Percentiles rank a stretch among this genome's conserved stretches.
Conservation (phyloP, 2,797 vertebrate genomes). For the Arnoldichthys spilopterus region DNA sequence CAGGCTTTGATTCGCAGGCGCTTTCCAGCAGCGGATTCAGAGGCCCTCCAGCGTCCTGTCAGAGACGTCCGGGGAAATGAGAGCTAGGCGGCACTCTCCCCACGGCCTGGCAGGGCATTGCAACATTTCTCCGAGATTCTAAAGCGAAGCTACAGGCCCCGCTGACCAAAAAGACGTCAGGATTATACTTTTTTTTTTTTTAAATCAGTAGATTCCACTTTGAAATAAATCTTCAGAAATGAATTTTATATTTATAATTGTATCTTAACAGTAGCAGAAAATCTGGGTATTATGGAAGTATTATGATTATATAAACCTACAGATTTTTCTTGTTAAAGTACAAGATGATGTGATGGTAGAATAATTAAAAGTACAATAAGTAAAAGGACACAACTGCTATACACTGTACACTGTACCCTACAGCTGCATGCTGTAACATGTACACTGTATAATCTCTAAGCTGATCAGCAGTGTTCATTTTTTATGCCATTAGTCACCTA, state of each 20-base stretch:
- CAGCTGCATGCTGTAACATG: background rate
- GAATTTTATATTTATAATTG: background rate
- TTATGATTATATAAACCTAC: background rate
- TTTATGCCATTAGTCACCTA: background rate
- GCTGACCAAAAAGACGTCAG: background rate
- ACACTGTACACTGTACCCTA: background rate
- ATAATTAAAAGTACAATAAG: no score
- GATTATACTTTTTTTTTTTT: background rate
- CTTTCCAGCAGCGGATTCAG: slow-evolving; percentile 40
- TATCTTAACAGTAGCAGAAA: background rate
- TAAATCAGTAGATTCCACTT: background rate
- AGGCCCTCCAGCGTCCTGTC: slow-evolving; percentile 55
- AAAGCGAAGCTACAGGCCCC: background rate
- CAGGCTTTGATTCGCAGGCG: slow-evolving; percentile 55
- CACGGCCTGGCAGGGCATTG: slow-evolving; percentile 26
- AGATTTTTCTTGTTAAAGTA: no score
- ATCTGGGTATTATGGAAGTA: background rate
- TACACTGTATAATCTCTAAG: background rate
- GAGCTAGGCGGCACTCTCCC: slow-evolving; percentile 42
- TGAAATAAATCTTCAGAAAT: background rate
- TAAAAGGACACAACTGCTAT: background rate
- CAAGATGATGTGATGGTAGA: no score
- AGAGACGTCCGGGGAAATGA: slow-evolving; percentile 42
- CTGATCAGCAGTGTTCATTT: background rate
- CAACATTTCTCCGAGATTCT: slow-evolving; percentile 5